phyloP scores from a whole-genome alignment of 1,140 invertebrate genomes.

The Drosophila lacteicornis region DNA sequence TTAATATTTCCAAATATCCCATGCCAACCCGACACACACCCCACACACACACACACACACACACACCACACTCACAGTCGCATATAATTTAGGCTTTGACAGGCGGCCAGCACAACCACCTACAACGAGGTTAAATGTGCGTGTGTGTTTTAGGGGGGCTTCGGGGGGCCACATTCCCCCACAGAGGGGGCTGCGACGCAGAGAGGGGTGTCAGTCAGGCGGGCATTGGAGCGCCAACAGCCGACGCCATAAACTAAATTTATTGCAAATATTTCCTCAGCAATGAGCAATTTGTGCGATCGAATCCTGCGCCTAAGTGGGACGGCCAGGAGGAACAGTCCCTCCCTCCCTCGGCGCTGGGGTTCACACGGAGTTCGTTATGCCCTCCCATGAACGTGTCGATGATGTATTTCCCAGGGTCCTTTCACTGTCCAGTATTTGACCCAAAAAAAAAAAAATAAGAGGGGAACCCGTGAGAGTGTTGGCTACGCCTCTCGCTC shows the following conservation, averaged over 20 bases:
- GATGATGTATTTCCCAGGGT: slow-evolving; percentile 70
- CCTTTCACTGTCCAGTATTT: slow-evolving; percentile 38
- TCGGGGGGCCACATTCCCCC: background rate
- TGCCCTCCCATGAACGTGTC: slow-evolving; percentile 67
- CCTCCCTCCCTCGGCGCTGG: background rate
- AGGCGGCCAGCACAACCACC: slow-evolving; percentile 55
- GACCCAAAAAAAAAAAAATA: slow-evolving; percentile 39
- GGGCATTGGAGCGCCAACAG: slow-evolving; percentile 62
- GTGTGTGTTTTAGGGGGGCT: slow-evolving; percentile 5
- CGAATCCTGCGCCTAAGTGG: slow-evolving; percentile 58
- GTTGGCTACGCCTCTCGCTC: background rate
- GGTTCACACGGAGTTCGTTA: slow-evolving; percentile 46
- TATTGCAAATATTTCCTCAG: slow-evolving; percentile 84
- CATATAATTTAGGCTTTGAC: slow-evolving; percentile 84
- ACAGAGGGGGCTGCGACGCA: background rate
- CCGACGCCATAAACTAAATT: slow-evolving; percentile 83
- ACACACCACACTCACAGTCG: slow-evolving; percentile 43
- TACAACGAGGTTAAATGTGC: slow-evolving; percentile 52
- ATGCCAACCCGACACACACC: slow-evolving; percentile 1
- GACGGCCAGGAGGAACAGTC: background rate
- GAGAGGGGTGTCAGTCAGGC: slow-evolving; percentile 66
- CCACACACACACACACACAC: slow-evolving; percentile 12
- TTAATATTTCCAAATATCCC: slow-evolving; percentile 78
- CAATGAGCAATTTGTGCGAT: slow-evolving; percentile 84
- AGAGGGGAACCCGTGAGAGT: slow-evolving; percentile 1